Conservation (phyloP, 2,113 vertebrate genomes). For the Serinus canaria region DNA sequence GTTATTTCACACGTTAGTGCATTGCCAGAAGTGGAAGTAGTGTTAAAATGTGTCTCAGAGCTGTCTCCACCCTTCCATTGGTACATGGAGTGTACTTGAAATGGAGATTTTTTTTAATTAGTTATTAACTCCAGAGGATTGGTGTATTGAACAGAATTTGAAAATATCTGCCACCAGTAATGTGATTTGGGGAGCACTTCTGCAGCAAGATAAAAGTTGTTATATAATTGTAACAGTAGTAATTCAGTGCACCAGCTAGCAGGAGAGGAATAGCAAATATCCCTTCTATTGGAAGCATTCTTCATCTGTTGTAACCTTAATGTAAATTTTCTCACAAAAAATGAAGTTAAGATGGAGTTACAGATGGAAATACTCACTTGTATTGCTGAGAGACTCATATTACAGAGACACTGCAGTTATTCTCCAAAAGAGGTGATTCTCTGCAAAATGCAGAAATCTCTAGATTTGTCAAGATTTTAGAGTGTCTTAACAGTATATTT, state of each 20-base stretch:
- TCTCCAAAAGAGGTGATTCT: not conserved
- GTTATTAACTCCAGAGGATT: not conserved
- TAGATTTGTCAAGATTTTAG: not conserved
- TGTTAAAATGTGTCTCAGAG: not conserved
- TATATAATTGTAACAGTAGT: not conserved
- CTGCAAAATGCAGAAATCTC: not conserved
- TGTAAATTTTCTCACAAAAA: not conserved
- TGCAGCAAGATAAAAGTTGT: not conserved
- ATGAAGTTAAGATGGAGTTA: not conserved
- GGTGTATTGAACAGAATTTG: not conserved
- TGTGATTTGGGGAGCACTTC: not conserved
- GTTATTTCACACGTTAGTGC: not conserved
- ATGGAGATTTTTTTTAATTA: not conserved
- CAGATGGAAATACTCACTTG: not conserved
- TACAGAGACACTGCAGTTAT: not conserved
- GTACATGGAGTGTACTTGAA: not conserved
- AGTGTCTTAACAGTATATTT: not conserved
- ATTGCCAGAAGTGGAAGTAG: not conserved
- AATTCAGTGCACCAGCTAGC: not conserved
- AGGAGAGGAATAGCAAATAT: not conserved
- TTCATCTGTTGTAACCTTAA: not conserved
- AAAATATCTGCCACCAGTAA: not conserved
- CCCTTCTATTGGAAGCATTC: constrained; percentile 26
- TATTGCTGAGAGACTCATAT: not conserved
- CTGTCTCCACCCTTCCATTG: not conserved